These are phyloP conservation scores for Saccostrea glomerata DNA, from an alignment of 1,140 invertebrate genomes.

Conservation along the genomic window DNA sequence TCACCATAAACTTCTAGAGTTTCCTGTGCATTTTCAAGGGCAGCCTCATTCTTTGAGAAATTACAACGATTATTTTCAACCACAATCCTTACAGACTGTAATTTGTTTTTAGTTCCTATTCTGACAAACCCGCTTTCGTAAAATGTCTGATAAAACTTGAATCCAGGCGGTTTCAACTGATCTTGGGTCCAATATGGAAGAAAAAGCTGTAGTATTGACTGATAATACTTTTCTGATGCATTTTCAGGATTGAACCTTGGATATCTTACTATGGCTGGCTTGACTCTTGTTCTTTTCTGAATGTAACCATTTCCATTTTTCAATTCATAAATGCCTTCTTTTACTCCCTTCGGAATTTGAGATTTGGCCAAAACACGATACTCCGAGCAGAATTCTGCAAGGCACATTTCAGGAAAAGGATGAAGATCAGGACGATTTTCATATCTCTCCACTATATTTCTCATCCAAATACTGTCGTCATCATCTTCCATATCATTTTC, in stretches of 20 bases:
- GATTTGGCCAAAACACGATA: too few relatives aligned
- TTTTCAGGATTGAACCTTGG: slow-evolving; percentile 19
- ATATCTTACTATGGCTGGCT: slow-evolving; percentile 28
- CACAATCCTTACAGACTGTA: neutral
- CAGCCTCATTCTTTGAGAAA: neutral
- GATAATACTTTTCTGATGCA: slow-evolving; percentile 43
- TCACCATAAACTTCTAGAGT: slow-evolving; percentile 21
- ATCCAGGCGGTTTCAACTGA: neutral
- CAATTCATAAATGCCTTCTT: neutral
- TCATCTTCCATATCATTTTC: too few relatives aligned
- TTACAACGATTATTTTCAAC: slow-evolving; percentile 10
- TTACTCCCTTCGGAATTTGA: too few relatives aligned
- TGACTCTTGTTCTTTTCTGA: slow-evolving; percentile 38
- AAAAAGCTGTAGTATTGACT: slow-evolving; percentile 41
- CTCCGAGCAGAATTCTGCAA: neutral
- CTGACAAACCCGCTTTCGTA: slow-evolving; percentile 44
- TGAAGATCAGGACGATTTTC: too few relatives aligned
- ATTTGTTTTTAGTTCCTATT: neutral
- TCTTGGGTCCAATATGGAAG: slow-evolving; percentile 45
- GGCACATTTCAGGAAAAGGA: too few relatives aligned
- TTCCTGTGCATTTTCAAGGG: slow-evolving; percentile 7
- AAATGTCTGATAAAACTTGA: slow-evolving; percentile 43
- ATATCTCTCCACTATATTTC: too few relatives aligned
- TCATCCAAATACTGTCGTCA: too few relatives aligned
- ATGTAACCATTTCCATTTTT: slow-evolving; percentile 49